These are phyloP conservation scores for Ochotona princeps DNA, from an alignment of 2,113 vertebrate species.

Conservation along the genomic window DNA sequence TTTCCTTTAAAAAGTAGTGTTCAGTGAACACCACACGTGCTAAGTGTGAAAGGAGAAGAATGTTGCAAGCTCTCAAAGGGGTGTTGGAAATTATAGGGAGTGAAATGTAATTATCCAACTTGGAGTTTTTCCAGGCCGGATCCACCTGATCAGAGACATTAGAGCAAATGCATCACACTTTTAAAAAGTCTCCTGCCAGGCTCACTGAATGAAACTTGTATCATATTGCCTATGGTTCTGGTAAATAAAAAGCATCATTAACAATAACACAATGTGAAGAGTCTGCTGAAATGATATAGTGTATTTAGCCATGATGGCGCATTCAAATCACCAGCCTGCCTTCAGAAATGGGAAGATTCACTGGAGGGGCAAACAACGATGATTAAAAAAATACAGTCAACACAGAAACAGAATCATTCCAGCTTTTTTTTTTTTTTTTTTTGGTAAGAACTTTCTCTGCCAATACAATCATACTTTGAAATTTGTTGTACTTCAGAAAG, in stretches of 20 bases:
- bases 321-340: slow-evolving; percentile 56
- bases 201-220: slow-evolving; percentile 81
- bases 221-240: slow-evolving; percentile 80
- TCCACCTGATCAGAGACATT: slow-evolving; percentile 82
- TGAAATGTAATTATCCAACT: slow-evolving; percentile 80
- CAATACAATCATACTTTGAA: slow-evolving; percentile 54
- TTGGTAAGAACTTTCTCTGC: slow-evolving; percentile 61
- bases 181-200: slow-evolving; percentile 79
- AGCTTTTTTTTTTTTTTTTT: slow-evolving; percentile 34
- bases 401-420: slow-evolving; percentile 25
- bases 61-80: slow-evolving; percentile 67
- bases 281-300: slow-evolving; percentile 78
- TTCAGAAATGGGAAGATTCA: slow-evolving; percentile 49
- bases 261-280: slow-evolving; percentile 79
- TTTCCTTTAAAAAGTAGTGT: slow-evolving; percentile 69
- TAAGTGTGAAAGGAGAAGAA: slow-evolving; percentile 71
- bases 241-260: slow-evolving; percentile 85
- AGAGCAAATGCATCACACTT: slow-evolving; percentile 80
- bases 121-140: slow-evolving; percentile 79
- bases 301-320: slow-evolving; percentile 64
- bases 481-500: slow-evolving; percentile 34
- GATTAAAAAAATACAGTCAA: slow-evolving; percentile 71
- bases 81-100: slow-evolving; percentile 79
- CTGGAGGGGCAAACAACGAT: slow-evolving; percentile 65
- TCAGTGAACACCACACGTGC: slow-evolving; percentile 53